Evolutionary conservation across 2,797 vertebrate species (phyloP).

Genomic region (Micromesistius poutassou): DNA sequence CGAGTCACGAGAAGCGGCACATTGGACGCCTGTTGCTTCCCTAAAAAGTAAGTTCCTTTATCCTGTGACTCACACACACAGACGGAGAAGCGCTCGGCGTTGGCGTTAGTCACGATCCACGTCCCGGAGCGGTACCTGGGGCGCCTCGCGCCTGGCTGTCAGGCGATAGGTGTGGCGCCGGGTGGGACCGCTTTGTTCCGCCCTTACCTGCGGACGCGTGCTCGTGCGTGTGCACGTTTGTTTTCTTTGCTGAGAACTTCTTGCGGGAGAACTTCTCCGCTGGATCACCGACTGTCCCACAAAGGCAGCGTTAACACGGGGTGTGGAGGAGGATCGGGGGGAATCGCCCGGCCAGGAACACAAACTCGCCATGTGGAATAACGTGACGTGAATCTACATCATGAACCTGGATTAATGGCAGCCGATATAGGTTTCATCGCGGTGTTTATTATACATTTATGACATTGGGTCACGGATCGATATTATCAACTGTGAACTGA

Average conservation of each 20-base stretch:
- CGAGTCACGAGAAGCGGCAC: conserved; percentile 34
- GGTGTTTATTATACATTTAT: neutral
- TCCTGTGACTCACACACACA: conserved; percentile 42
- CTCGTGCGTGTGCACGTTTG: conserved; percentile 18
- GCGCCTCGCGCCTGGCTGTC: neutral
- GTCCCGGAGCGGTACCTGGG: neutral
- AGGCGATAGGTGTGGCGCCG: conserved; percentile 57
- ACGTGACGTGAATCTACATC: conserved; percentile 6
- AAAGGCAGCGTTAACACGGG: neutral
- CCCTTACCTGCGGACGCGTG: neutral
- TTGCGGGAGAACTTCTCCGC: neutral
- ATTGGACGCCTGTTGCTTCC: conserved; percentile 6
- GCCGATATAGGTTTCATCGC: conserved; percentile 26
- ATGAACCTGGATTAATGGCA: conserved; percentile 33
- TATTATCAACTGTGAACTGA: conserved; percentile 9
- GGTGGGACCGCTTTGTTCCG: conserved; percentile 36
- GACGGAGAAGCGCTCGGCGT: conserved; percentile 6
- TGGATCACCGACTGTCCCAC: neutral
- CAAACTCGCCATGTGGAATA: conserved; percentile 1
- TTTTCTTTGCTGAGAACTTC: neutral
- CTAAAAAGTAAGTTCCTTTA: conserved; percentile 24
- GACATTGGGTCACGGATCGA: conserved; percentile 28
- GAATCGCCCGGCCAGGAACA: neutral
- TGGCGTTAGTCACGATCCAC: neutral
- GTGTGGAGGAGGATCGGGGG: neutral